phyloP scores from a whole-genome alignment of 2,113 vertebrate genomes.

The Ceuthmochares aereus region DNA sequence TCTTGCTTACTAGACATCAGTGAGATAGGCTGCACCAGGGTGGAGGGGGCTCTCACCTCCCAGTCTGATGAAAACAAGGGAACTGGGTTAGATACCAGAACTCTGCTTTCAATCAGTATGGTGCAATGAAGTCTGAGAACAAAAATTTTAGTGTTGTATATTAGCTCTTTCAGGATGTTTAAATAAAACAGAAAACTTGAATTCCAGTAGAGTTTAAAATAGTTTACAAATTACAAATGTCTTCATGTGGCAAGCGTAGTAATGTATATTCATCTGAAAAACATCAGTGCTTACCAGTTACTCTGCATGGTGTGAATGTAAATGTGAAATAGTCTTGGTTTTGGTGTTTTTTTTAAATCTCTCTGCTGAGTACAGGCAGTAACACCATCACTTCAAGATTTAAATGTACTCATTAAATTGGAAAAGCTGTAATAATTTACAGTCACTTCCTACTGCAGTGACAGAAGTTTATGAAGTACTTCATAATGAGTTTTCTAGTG shows the following conservation, averaged over 20 bases:
- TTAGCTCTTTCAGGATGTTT: constrained; percentile 39
- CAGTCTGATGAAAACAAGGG: neutral
- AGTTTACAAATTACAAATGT: constrained; percentile 51
- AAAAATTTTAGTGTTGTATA: constrained; percentile 26
- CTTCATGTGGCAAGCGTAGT: constrained; percentile 51
- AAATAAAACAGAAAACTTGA: constrained; percentile 47
- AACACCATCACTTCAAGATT: constrained; percentile 40
- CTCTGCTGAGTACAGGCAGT: constrained; percentile 15
- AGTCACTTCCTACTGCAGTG: constrained; percentile 60
- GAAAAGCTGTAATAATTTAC: constrained; percentile 70
- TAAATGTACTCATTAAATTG: constrained; percentile 58
- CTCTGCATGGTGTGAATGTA: constrained; percentile 54
- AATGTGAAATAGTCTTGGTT: constrained; percentile 25
- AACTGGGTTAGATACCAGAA: neutral
- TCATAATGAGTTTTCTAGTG: constrained; percentile 30
- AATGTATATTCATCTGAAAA: constrained; percentile 55
- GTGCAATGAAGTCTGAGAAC: neutral
- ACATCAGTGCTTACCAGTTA: constrained; percentile 57
- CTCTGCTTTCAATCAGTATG: neutral
- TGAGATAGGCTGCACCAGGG: neutral
- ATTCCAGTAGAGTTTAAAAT: constrained; percentile 48
- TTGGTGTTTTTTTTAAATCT: neutral
- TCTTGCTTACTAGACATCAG: neutral
- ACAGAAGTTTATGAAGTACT: constrained; percentile 58
- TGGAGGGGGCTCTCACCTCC: neutral